A percentile compares a stretch with the other conserved stretches of the same genome.
These are phyloP conservation scores for Rhagoletis pomonella DNA, from an alignment of 1,140 invertebrate species.

Conservation along the genomic window DNA sequence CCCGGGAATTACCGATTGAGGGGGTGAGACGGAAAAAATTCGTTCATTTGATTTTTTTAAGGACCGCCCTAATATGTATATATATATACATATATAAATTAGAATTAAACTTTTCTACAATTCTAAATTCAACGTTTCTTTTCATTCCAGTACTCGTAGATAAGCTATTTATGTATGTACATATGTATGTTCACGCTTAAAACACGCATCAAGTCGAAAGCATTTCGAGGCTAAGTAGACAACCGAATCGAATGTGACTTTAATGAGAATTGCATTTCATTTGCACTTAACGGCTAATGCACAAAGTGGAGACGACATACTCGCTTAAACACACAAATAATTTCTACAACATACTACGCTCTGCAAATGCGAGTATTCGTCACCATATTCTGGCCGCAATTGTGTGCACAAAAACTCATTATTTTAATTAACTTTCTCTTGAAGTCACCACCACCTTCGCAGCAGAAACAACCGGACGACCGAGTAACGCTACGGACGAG, in stretches of 20 bases:
- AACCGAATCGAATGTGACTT: slow-evolving; percentile 18
- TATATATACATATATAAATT: too few species aligned
- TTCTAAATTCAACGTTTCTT: too few species aligned
- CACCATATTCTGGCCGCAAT: slow-evolving; percentile 11
- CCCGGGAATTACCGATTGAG: too few species aligned
- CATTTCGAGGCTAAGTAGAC: slow-evolving; percentile 12
- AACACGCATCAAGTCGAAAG: neutral
- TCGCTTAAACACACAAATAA: neutral
- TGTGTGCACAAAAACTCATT: slow-evolving; percentile 68
- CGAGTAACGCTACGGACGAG: neutral
- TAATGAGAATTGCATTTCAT: slow-evolving; percentile 2
- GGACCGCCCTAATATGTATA: too few species aligned
- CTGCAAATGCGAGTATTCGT: slow-evolving; percentile 1
- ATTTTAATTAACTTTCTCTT: slow-evolving; percentile 74
- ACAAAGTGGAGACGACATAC: neutral
- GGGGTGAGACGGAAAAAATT: too few species aligned
- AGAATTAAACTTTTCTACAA: too few species aligned
- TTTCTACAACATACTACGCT: neutral
- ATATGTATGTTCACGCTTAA: neutral
- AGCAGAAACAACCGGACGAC: neutral
- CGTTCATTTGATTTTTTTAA: too few species aligned
- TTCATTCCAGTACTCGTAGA: too few species aligned
- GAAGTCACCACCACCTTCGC: slow-evolving; percentile 55
- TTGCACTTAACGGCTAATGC: neutral
- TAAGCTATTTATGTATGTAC: too few species aligned